Percentiles rank a stretch among this genome's conserved stretches.
Conservation (phyloP, 2,888 invertebrate species). For the Himalopsyche anomala region DNA sequence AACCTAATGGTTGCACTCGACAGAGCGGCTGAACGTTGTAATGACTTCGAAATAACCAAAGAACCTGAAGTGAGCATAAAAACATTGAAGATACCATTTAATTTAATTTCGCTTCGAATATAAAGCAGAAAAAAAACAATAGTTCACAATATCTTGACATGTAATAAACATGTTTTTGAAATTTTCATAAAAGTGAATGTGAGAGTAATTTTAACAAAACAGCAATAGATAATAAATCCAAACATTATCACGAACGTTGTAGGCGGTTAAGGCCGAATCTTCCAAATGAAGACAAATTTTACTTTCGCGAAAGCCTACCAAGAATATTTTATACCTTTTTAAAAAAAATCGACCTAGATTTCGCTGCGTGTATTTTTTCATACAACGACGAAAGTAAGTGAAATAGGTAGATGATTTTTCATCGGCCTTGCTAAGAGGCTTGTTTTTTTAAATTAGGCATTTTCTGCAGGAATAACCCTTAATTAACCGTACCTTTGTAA, state of each 20-base stretch:
- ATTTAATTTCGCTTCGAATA: too few relatives aligned
- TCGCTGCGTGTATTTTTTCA: constrained; percentile 9
- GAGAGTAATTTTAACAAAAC: too few relatives aligned
- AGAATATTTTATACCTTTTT: not conserved
- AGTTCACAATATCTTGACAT: too few relatives aligned
- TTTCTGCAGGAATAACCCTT: not conserved
- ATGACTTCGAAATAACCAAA: too few relatives aligned
- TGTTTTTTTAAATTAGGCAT: not conserved
- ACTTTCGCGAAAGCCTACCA: not conserved
- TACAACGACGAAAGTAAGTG: not conserved
- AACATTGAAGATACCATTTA: too few relatives aligned
- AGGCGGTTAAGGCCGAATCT: not conserved
- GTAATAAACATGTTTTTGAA: too few relatives aligned
- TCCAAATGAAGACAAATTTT: constrained; percentile 22
- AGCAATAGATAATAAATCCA: not conserved
- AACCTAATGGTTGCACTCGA: too few relatives aligned
- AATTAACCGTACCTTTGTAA: not conserved
- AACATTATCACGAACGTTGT: not conserved
- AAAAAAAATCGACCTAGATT: constrained; percentile 1
- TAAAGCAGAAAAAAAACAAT: too few relatives aligned
- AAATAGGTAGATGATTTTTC: constrained; percentile 6
- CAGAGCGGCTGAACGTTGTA: too few relatives aligned
- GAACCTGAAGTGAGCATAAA: too few relatives aligned
- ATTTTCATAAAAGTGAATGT: too few relatives aligned
- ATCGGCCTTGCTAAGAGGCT: not conserved